phyloP scores from a whole-genome alignment of 2,797 vertebrate species.

The Neosalanx taihuensis region DNA sequence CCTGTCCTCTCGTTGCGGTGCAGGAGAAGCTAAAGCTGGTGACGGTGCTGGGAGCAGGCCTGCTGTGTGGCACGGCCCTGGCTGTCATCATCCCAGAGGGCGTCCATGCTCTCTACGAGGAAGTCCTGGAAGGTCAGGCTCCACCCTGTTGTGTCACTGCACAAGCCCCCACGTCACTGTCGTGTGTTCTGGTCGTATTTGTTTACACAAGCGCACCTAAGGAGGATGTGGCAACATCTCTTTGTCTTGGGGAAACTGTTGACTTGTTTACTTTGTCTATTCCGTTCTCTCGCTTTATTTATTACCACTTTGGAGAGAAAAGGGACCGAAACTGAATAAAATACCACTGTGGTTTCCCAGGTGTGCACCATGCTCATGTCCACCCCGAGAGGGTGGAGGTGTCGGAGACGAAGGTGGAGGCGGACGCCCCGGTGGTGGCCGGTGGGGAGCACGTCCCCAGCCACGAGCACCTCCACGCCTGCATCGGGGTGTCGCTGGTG shows the following conservation, averaged over 20 bases:
- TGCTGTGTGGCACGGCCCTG: conserved; percentile 94
- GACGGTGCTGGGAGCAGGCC: conserved; percentile 93
- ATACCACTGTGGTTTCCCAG: conserved; percentile 40
- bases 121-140: conserved; percentile 87
- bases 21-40: conserved; percentile 95
- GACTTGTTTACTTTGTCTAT: neutral
- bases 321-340: neutral
- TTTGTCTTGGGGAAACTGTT: neutral
- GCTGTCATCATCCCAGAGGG: conserved; percentile 98
- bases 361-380: conserved; percentile 66
- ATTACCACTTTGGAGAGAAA: neutral
- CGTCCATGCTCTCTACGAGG: conserved; percentile 96
- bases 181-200: no score
- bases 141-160: no score
- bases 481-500: conserved; percentile 93
- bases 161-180: neutral
- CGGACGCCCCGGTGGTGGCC: conserved; percentile 53
- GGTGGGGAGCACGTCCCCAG: conserved; percentile 66
- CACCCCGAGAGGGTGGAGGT: conserved; percentile 56
- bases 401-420: conserved; percentile 63
- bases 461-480: conserved; percentile 91
- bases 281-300: neutral
- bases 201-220: no score
- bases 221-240: no score
- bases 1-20: conserved; percentile 16